Base-by-base conservation (phyloP, 2,113 vertebrate species). In the Oncorhynchus kisutch region DNA sequence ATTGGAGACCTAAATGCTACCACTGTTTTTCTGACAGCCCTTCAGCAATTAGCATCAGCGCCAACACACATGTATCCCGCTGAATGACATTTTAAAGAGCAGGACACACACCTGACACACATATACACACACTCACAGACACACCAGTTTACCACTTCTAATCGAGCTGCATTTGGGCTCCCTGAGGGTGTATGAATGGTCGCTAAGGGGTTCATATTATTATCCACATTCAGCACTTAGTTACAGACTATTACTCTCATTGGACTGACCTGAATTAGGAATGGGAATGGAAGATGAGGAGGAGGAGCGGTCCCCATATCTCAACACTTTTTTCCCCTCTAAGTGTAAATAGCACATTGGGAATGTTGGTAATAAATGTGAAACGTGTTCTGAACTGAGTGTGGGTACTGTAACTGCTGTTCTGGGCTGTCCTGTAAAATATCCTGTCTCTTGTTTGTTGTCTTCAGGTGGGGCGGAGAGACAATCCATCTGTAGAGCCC, bases 401-500 rank as follows among this genome's bases (percentile, higher is more conserved):
- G 39, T 39, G 8, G 39, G 39, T 39, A 25, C 34, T 24, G 68
- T 68, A 68, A 34, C 2, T 5, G 29, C 25, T 68, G 27, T 18
- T 34, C 29, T n/a, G 68, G 20, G 14, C 5, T 70, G 39, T 49
- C n/a, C 39, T 93, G 39, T 9, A 9, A 2, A 45, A 45, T 11
- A 45, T 9, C 39, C 39, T 94, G 78, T 71, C 2, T 45, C 39
- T 45, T 45, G 39, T 90, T 94, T 86, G 88, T 11, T 93, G 81
- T 54, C 51, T 16, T 18, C 92, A 99, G 98, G 95, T 97, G 89
- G 96, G 94, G 77, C 95, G 93, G 82, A 97, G 94, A 93, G 95
- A 97, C 95, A 99, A 98, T 91, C 91, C 95, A 13, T 96, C 97
- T 29, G 94, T 98, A 92, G 97, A 98, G 84, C 96, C 96, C 81